Evolutionary conservation across 2,888 invertebrate genomes (phyloP).

Genomic region (Hyles lineata): DNA sequence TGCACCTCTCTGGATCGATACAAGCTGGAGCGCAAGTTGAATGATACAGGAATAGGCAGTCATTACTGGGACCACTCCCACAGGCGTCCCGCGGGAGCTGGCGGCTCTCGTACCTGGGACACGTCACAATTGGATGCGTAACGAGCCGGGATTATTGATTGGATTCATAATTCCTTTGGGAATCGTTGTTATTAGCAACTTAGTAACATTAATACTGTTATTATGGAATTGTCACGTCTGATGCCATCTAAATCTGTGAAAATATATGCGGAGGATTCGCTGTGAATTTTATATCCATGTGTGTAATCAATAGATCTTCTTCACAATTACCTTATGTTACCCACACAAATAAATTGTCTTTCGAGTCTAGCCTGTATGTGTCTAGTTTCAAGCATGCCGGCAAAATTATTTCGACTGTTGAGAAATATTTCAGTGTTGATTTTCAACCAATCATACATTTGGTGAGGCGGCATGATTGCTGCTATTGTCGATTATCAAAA

Average conservation of each 20-base stretch:
- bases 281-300: not conserved
- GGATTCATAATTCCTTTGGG: constrained; percentile 56
- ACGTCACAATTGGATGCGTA: constrained; percentile 64
- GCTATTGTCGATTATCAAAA: too few relatives aligned
- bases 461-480: too few relatives aligned
- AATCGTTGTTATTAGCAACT: constrained; percentile 10
- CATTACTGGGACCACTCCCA: constrained; percentile 38
- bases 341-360: too few relatives aligned
- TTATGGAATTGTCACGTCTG: constrained; percentile 3
- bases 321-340: too few relatives aligned
- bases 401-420: too few relatives aligned
- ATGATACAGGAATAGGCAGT: constrained; percentile 36
- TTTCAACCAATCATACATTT: too few relatives aligned
- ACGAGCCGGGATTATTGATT: constrained; percentile 68
- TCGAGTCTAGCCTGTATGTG: too few relatives aligned
- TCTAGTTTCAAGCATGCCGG: too few relatives aligned
- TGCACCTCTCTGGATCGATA: constrained; percentile 1
- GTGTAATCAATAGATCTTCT: not conserved
- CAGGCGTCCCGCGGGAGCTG: constrained; percentile 23
- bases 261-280: not conserved
- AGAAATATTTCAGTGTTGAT: too few relatives aligned
- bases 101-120: constrained; percentile 42
- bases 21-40: not conserved
- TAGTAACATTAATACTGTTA: not conserved
- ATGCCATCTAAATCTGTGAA: too few relatives aligned